Evolutionary conservation across 2,888 invertebrate species (phyloP).

Genomic region (Meganola albula): DNA sequence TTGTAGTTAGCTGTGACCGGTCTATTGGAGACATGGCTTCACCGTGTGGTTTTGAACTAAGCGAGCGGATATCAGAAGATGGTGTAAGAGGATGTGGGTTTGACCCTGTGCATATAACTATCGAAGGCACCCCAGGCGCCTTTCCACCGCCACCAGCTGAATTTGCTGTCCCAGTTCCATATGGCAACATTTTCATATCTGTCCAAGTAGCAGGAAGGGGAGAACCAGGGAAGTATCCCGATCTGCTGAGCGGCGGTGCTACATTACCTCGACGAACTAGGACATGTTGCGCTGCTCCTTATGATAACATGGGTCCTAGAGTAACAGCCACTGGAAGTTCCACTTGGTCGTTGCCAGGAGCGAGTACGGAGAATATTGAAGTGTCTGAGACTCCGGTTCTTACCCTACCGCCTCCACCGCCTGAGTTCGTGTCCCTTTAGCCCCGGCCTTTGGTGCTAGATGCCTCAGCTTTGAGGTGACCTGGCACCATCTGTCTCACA

Average conservation of each 20-base stretch:
- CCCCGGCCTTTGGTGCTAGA: conserved; percentile 71
- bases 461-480: conserved; percentile 67
- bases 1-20: conserved; percentile 79
- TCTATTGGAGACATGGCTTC: conserved; percentile 81
- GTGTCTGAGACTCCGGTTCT: conserved; percentile 63
- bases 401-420: conserved; percentile 77
- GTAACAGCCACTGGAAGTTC: conserved; percentile 92
- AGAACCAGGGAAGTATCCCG: conserved; percentile 81
- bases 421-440: conserved; percentile 72
- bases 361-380: conserved; percentile 55
- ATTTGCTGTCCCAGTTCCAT: conserved; percentile 74
- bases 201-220: conserved; percentile 83
- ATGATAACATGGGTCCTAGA: conserved; percentile 94
- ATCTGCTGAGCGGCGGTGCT: conserved; percentile 78
- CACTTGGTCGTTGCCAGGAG: conserved; percentile 87
- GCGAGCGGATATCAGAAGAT: conserved; percentile 63
- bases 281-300: conserved; percentile 79
- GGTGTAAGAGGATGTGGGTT: conserved; percentile 68
- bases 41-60: conserved; percentile 71
- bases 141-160: conserved; percentile 75
- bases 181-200: conserved; percentile 90
- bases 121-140: conserved; percentile 73
- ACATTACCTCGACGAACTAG: conserved; percentile 71
- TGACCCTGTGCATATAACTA: conserved; percentile 80
- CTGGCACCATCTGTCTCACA: conserved; percentile 57